phyloP scores from a whole-genome alignment of 2,113 vertebrate genomes.

The Gnathonemus longibarbis region DNA sequence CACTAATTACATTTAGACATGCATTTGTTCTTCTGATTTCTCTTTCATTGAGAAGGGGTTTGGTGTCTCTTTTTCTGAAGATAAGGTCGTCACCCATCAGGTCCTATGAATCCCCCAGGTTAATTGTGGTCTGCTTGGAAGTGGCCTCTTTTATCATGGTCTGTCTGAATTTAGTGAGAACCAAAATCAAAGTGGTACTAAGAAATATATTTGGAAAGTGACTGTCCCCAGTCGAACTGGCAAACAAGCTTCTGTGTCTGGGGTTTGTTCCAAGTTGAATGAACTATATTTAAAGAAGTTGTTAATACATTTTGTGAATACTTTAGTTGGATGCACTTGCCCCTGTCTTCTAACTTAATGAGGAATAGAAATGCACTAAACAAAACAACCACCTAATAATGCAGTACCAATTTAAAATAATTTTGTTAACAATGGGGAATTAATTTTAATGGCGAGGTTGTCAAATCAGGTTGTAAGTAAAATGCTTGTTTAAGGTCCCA shows the following conservation, averaged over 20 bases:
- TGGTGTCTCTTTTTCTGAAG: constrained; percentile 55
- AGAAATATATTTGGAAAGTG: constrained; percentile 57
- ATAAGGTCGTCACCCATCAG: constrained; percentile 54
- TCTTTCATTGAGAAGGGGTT: constrained; percentile 53
- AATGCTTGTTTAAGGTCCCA: neutral
- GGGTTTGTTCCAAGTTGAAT: constrained; percentile 42
- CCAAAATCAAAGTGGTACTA: neutral
- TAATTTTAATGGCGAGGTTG: neutral
- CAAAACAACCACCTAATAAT: neutral
- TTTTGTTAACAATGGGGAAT: neutral
- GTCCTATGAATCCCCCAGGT: constrained; percentile 50
- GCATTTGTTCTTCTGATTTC: constrained; percentile 62
- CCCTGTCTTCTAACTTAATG: neutral
- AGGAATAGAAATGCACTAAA: neutral
- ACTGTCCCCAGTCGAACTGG: constrained; percentile 54
- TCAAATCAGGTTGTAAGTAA: neutral
- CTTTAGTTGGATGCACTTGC: constrained; percentile 15
- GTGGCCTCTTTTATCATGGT: constrained; percentile 44
- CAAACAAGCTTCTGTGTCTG: constrained; percentile 40
- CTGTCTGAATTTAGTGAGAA: neutral
- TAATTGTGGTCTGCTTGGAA: constrained; percentile 55
- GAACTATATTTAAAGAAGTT: constrained; percentile 22
- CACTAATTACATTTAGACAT: constrained; percentile 59
- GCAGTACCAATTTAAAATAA: neutral
- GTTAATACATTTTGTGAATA: constrained; percentile 29